Percentiles rank a stretch among this genome's conserved stretches.
Conservation (phyloP, 2,113 vertebrate genomes). For the Cochlearius cochlearius region DNA sequence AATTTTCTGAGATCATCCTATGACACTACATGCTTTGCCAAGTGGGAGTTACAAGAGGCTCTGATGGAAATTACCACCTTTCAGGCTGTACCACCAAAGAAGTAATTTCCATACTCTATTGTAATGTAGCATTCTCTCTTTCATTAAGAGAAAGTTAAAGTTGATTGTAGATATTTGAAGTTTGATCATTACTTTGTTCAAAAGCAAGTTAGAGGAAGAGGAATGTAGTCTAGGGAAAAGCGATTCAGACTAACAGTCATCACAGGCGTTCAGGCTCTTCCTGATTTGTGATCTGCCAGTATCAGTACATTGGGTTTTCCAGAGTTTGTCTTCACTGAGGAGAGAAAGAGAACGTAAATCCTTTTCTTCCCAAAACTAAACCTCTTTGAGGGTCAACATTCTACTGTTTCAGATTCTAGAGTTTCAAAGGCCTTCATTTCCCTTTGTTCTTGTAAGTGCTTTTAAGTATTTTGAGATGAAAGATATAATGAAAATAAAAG, state of each 20-base stretch:
- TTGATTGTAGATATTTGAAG: background rate
- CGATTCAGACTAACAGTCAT: background rate
- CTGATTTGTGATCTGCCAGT: background rate
- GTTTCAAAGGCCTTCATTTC: background rate
- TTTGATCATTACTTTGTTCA: background rate
- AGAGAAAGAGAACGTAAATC: background rate
- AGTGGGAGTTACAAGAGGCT: background rate
- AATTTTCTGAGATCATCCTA: slow-evolving; percentile 6
- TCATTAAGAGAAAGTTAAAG: background rate
- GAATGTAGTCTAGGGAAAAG: background rate
- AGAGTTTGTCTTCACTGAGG: background rate
- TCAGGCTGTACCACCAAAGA: background rate
- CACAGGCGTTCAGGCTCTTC: background rate
- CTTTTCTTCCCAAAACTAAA: background rate
- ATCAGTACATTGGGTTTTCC: background rate
- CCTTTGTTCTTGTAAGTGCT: background rate
- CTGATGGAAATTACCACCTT: slow-evolving; percentile 48
- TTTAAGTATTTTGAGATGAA: background rate
- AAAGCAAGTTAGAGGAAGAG: background rate
- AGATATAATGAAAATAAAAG: background rate
- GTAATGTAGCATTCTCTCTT: background rate
- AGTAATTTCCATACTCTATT: slow-evolving; percentile 1
- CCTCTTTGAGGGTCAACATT: background rate
- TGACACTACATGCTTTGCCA: background rate
- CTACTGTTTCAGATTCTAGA: background rate